Evolutionary conservation across 1,140 invertebrate species (phyloP), one percentile per base, ranked within the genome.

Genomic region (Philopotamus ludificatus): DNA sequence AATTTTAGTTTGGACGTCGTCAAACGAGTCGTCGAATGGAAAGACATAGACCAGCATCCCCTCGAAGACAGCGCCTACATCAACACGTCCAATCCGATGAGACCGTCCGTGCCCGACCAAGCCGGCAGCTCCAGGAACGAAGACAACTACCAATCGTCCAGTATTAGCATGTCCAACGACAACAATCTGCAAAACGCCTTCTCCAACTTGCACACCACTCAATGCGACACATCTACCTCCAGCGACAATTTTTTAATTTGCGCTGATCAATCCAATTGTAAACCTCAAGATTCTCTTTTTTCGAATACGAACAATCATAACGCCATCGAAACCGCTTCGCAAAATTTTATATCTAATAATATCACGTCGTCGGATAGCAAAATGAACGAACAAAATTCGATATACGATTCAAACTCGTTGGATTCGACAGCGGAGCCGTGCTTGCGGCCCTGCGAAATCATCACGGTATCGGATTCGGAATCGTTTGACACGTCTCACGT

Each of bases 21-120:
- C 41, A 91, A 91, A 72, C 84, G 90, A 59, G 88, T 94, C 65
- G 88, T 94, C 1, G 91, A 94, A 73, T 92, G 91, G 86, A 93
- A 91, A 75, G 91, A 94, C 75, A 82, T 88, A 28, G 87, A 90
- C 68, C 84, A 89, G 63, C 91, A 93, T 81, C 89, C 91, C 0
- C 73, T 92, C 16, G 91, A 93, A 72, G 90, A 91, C 25, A 79
- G 79, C 58, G 81, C 81, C 68, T 76, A 77, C 67, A 76, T 76
- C 55, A 78, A 77, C 50, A 64, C 26, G n/a, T 76, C 74, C 44
- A 72, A 74, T 21, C 67, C 65, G 4, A 47, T 62, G 1, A n/a
- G 16, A 16, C 12, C 65, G 12, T 2, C 70, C 76, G n/a, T n/a
- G n/a, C 39, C 68, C 12, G 7, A 25, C 66, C 15, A 66, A 72